Percentiles rank a stretch among this genome's conserved stretches.
Conservation (phyloP, 2,888 invertebrate genomes). For the Brachyopa scutellaris region DNA sequence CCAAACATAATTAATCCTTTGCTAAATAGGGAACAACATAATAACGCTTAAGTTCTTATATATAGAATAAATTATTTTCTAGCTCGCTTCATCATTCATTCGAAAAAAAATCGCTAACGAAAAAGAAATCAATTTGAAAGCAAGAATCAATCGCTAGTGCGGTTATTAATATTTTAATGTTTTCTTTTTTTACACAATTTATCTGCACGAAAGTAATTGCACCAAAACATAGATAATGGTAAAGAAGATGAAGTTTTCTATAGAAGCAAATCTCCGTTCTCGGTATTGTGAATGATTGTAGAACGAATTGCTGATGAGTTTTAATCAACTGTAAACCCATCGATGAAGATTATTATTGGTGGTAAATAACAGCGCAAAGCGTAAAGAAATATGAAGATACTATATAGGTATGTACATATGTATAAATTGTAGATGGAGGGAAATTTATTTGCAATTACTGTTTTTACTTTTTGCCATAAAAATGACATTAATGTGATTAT, state of each 20-base stretch:
- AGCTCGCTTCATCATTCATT: not conserved
- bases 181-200: slow-evolving; percentile 7
- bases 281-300: slow-evolving; percentile 54
- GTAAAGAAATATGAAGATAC: slow-evolving; percentile 5
- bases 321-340: slow-evolving; percentile 47
- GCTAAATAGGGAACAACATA: slow-evolving; percentile 20
- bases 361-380: slow-evolving; percentile 22
- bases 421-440: slow-evolving; percentile 1
- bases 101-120: not conserved
- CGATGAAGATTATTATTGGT: slow-evolving; percentile 19
- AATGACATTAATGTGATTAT: slow-evolving; percentile 20
- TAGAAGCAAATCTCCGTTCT: slow-evolving; percentile 46
- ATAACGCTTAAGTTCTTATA: slow-evolving; percentile 5
- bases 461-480: slow-evolving; percentile 20
- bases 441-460: not conserved
- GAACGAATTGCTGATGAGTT: slow-evolving; percentile 56
- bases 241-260: slow-evolving; percentile 9
- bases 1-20: slow-evolving; percentile 14
- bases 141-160: not conserved
- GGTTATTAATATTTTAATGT: not conserved
- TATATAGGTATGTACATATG: too few species aligned
- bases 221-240: slow-evolving; percentile 28
- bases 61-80: slow-evolving; percentile 8
- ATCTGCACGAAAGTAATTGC: slow-evolving; percentile 32
- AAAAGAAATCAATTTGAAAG: slow-evolving; percentile 11